Evolutionary conservation across 2,797 vertebrate genomes (phyloP).

Genomic region (Orientallactaga sibirica): DNA sequence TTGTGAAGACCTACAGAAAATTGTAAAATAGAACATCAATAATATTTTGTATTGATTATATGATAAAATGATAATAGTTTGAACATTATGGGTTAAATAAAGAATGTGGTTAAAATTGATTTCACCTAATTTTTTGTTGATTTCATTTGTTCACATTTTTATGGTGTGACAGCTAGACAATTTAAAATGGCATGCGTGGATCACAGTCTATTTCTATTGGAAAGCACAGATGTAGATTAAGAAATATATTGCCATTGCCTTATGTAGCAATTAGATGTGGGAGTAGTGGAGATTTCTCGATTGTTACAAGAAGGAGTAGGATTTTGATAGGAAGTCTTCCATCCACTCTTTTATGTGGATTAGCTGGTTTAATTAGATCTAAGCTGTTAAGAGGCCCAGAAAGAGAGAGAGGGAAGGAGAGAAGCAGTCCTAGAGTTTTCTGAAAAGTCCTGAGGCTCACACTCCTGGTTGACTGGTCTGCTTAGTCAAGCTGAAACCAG

Average conservation of each 20-base stretch:
- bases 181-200: not conserved
- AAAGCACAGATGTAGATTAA: conserved; percentile 41
- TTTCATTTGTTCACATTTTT: not conserved
- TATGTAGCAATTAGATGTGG: conserved; percentile 34
- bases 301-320: conserved; percentile 79
- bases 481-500: conserved; percentile 95
- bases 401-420: conserved; percentile 78
- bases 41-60: not conserved
- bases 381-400: conserved; percentile 86
- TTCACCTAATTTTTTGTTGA: not conserved
- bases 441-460: conserved; percentile 92
- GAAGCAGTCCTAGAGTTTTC: conserved; percentile 88
- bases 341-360: conserved; percentile 88
- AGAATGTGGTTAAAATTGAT: not conserved
- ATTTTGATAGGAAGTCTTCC: conserved; percentile 85
- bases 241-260: conserved; percentile 69
- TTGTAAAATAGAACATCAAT: not conserved
- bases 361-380: conserved; percentile 90
- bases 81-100: conserved; percentile 6
- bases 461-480: conserved; percentile 95
- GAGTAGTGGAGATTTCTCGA: conserved; percentile 54
- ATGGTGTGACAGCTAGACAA: not conserved
- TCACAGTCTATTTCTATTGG: conserved; percentile 35
- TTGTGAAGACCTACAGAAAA: conserved; percentile 40
- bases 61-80: conserved; percentile 36